Conservation (phyloP, 2,113 vertebrate genomes). For the Microcebus lehilahytsara region DNA sequence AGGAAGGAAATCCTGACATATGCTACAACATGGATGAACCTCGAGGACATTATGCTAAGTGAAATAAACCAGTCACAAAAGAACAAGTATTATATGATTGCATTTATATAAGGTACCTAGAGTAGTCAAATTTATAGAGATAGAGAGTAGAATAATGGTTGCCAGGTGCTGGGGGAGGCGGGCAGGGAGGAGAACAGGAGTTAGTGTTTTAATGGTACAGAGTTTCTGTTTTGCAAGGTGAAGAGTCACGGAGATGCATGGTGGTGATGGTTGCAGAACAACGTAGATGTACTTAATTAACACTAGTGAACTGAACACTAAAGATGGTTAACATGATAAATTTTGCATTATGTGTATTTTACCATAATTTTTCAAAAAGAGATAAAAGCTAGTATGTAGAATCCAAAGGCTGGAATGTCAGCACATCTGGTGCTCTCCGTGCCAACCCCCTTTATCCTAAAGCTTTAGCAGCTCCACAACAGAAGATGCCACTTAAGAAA, state of each 20-base stretch:
- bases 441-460: neutral
- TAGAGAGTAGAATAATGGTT: neutral
- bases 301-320: neutral
- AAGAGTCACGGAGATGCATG: neutral
- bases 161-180: neutral
- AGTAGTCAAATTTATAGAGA: neutral
- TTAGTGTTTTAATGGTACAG: neutral
- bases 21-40: neutral
- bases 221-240: neutral
- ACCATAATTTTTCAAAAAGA: neutral
- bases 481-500: neutral
- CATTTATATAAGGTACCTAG: neutral
- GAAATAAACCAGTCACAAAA: neutral
- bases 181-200: neutral
- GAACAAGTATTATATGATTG: neutral
- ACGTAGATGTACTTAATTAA: neutral
- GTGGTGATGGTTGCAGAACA: neutral
- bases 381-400: neutral
- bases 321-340: neutral
- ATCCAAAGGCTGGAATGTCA: neutral
- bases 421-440: neutral
- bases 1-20: neutral
- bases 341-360: neutral
- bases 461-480: neutral
- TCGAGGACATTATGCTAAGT: neutral